These are phyloP conservation scores for Ceratina japonica DNA, from an alignment of 1,140 invertebrate genomes.

Conservation along the genomic window DNA sequence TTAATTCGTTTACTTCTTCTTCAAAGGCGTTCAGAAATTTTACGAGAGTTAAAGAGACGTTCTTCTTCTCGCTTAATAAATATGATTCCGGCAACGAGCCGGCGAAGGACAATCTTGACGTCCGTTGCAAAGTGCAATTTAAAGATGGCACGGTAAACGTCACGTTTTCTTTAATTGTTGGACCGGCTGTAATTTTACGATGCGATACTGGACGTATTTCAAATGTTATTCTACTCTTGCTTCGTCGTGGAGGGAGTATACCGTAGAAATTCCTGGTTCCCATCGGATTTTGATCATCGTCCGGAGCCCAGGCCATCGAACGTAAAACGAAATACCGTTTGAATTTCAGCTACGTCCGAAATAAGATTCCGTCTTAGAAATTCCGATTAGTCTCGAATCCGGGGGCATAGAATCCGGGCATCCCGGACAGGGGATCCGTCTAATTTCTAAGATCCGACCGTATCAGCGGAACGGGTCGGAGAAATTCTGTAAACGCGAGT, in stretches of 20 bases:
- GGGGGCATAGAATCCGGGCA: not conserved
- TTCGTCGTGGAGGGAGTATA: conserved; percentile 12
- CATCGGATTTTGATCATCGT: conserved; percentile 39
- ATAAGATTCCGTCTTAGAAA: conserved; percentile 36
- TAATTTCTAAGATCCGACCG: not conserved
- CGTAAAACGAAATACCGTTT: conserved; percentile 45
- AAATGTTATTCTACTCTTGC: not conserved
- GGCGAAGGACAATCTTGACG: no score
- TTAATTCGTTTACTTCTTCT: no score
- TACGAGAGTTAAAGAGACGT: no score
- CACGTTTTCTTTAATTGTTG: no score
- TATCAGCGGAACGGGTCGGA: not conserved
- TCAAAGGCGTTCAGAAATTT: no score
- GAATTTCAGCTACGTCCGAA: conserved; percentile 1
- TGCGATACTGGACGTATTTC: not conserved
- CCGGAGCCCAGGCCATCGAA: conserved; percentile 7
- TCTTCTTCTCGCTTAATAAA: no score
- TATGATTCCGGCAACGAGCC: no score
- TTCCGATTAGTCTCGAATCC: conserved; percentile 27
- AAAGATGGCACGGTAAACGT: no score
- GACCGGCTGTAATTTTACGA: no score
- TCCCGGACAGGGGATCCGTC: not conserved
- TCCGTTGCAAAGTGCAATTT: no score
- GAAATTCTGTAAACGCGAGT: not conserved
- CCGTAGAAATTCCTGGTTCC: conserved; percentile 41